Conservation (phyloP, 2,797 vertebrate genomes). For the Onychomys torridus region DNA sequence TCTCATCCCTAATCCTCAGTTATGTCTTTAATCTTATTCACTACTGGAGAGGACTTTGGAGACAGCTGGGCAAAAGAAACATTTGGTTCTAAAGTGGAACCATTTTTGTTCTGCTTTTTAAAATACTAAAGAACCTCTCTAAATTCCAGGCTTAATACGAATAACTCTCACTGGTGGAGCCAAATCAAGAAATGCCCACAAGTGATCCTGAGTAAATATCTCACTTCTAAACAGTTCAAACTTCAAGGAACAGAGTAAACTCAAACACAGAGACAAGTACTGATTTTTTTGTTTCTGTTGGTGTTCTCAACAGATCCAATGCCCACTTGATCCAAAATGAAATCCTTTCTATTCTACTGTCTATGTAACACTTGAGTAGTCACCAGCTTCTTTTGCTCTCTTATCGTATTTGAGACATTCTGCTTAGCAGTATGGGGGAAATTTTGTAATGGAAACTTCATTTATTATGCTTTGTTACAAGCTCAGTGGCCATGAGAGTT, state of each 20-base stretch:
- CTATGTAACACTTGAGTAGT: neutral
- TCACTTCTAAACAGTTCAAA: neutral
- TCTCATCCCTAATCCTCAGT: neutral
- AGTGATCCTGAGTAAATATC: neutral
- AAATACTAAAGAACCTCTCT: constrained; percentile 28
- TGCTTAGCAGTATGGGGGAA: neutral
- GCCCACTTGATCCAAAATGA: neutral
- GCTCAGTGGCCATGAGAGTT: neutral
- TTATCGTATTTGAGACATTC: neutral
- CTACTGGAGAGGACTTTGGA: neutral
- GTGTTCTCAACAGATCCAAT: neutral
- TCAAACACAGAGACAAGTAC: neutral
- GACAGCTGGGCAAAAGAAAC: neutral
- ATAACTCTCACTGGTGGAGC: neutral
- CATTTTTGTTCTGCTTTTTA: constrained; percentile 22
- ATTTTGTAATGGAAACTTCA: neutral
- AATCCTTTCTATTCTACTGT: neutral
- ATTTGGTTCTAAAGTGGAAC: neutral
- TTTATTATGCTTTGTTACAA: neutral
- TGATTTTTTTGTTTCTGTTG: neutral
- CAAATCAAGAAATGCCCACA: neutral
- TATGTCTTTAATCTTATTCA: constrained; percentile 35
- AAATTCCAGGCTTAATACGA: constrained; percentile 39
- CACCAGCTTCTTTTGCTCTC: too few species aligned
- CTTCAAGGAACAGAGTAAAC: neutral